phyloP scores from a whole-genome alignment of 1,140 invertebrate species.

The Notospermus geniculatus region DNA sequence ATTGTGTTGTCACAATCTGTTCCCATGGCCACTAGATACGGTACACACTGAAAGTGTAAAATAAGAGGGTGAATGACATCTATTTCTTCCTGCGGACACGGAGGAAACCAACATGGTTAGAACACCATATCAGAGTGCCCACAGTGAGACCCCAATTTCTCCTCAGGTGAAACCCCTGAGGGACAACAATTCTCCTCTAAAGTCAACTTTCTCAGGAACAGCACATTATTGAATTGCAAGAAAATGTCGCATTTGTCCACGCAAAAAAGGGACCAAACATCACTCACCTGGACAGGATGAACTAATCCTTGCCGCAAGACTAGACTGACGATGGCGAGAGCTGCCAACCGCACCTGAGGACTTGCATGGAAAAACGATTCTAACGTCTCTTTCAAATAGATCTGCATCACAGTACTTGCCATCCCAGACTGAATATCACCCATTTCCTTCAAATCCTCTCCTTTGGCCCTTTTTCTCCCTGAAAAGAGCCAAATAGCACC shows the following conservation, averaged over 20 bases:
- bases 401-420: slow-evolving; percentile 96
- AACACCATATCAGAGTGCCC: too few relatives aligned
- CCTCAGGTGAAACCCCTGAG: too few relatives aligned
- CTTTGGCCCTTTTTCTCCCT: slow-evolving; percentile 88
- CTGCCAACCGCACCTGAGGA: slow-evolving; percentile 79
- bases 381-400: slow-evolving; percentile 92
- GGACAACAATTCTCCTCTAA: too few relatives aligned
- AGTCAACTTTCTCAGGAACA: too few relatives aligned
- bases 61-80: too few relatives aligned
- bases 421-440: slow-evolving; percentile 65
- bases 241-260: too few relatives aligned
- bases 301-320: slow-evolving; percentile 95
- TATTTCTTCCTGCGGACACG: too few relatives aligned
- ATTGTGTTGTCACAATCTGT: slow-evolving; percentile 87
- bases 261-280: too few relatives aligned
- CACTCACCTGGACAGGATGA: slow-evolving; percentile 84
- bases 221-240: too few relatives aligned
- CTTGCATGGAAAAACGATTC: slow-evolving; percentile 85
- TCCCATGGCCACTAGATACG: slow-evolving; percentile 96
- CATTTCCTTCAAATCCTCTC: slow-evolving; percentile 80
- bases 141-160: too few relatives aligned
- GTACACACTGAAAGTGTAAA: slow-evolving; percentile 77
- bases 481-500: too few relatives aligned
- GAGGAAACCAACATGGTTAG: too few relatives aligned
- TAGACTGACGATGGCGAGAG: slow-evolving; percentile 82